phyloP scores from a whole-genome alignment of 1,140 invertebrate genomes.

The Batillaria attramentaria region DNA sequence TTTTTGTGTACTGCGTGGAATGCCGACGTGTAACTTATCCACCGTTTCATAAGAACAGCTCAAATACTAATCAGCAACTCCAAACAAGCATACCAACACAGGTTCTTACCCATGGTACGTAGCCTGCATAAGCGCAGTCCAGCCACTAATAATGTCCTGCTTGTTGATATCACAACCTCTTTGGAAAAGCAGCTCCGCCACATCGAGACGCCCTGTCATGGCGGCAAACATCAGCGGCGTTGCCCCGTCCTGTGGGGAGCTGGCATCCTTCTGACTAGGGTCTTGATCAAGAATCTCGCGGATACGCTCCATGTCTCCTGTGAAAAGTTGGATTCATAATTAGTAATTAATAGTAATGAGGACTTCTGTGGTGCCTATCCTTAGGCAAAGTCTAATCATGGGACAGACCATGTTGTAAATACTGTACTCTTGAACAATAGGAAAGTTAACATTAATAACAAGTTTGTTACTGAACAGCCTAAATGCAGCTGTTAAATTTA shows the following conservation, averaged over 20 bases:
- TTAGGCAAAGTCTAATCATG: too few relatives aligned
- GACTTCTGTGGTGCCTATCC: too few relatives aligned
- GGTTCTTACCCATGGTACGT: constrained; percentile 71
- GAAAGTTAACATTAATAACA: too few relatives aligned
- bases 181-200: constrained; percentile 67
- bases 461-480: too few relatives aligned
- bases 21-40: too few relatives aligned
- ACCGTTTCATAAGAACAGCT: neutral
- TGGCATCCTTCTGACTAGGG: constrained; percentile 65
- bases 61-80: too few relatives aligned
- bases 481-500: too few relatives aligned
- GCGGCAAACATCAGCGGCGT: constrained; percentile 72
- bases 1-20: too few relatives aligned
- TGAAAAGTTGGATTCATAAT: too few relatives aligned
- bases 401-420: too few relatives aligned
- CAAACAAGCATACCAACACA: neutral
- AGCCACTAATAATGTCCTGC: constrained; percentile 71
- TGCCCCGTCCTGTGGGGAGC: constrained; percentile 69
- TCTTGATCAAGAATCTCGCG: constrained; percentile 66
- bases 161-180: constrained; percentile 71
- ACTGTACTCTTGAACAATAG: too few relatives aligned
- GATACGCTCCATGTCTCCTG: constrained; percentile 66
- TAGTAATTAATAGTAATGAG: too few relatives aligned
- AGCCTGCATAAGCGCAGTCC: constrained; percentile 74
- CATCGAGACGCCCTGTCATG: constrained; percentile 70